phyloP scores from a whole-genome alignment of 2,113 vertebrate species.

The Ibidorhyncha struthersii region DNA sequence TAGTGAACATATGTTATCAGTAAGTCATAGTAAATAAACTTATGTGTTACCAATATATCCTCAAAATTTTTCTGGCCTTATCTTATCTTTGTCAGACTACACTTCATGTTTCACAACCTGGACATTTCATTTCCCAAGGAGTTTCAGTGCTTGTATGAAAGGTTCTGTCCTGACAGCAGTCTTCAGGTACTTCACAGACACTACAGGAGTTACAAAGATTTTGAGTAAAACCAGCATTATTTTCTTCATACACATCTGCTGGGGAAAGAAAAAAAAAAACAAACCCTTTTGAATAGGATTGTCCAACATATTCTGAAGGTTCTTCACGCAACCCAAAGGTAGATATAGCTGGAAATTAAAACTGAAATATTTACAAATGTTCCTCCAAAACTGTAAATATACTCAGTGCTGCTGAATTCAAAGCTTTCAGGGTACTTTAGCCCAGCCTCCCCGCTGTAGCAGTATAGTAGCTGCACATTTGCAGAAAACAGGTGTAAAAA shows the following conservation, averaged over 20 bases:
- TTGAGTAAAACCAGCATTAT: neutral
- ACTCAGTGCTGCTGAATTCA: neutral
- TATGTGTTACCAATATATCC: neutral
- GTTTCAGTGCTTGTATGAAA: neutral
- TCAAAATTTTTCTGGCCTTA: neutral
- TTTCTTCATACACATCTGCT: neutral
- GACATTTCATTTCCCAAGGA: neutral
- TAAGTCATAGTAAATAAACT: neutral
- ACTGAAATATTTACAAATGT: neutral
- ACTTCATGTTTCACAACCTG: neutral
- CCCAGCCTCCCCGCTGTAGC: neutral
- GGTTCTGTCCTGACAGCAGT: neutral
- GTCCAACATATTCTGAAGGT: neutral
- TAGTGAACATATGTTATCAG: neutral
- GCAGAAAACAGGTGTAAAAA: neutral
- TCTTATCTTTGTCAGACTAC: neutral
- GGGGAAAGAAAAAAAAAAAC: neutral
- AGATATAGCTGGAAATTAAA: neutral
- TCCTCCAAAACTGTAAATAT: neutral
- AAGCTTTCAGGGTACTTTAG: neutral
- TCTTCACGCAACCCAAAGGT: neutral
- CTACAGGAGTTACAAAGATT: neutral
- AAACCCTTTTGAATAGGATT: neutral
- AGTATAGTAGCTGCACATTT: neutral
- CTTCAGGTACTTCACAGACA: neutral